Evolutionary conservation across 2,113 vertebrate genomes (phyloP).

Genomic region (Brevimyrus niger): DNA sequence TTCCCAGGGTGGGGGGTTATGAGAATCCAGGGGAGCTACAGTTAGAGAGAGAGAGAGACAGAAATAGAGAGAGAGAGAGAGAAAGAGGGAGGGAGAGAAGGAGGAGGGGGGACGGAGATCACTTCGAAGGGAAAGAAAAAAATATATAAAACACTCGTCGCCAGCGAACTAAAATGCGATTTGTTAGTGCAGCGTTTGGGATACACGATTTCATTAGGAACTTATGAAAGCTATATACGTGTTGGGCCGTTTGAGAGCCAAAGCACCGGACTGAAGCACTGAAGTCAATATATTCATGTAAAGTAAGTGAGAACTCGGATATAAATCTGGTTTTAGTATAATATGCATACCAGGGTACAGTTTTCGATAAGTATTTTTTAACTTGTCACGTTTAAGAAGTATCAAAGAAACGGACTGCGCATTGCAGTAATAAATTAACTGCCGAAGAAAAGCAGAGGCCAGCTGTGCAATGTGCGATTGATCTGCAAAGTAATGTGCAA

Average conservation of each 20-base stretch:
- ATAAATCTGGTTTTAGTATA: not conserved
- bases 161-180: conserved; percentile 39
- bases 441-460: not conserved
- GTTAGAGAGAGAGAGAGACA: not conserved
- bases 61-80: not conserved
- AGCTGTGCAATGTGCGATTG: not conserved
- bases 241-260: not conserved
- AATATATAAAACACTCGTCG: conserved; percentile 26
- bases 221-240: conserved; percentile 1
- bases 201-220: conserved; percentile 20
- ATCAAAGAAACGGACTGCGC: not conserved
- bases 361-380: no score
- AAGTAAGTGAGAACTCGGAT: not conserved
- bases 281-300: not conserved
- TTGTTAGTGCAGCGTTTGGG: conserved; percentile 14
- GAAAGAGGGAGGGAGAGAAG: conserved; percentile 17
- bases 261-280: not conserved
- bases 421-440: not conserved
- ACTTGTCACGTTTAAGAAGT: not conserved
- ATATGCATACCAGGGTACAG: not conserved
- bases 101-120: conserved; percentile 31
- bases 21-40: not conserved
- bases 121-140: conserved; percentile 9
- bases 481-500: not conserved
- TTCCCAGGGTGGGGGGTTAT: not conserved